Conservation (phyloP, 2,888 invertebrate genomes). For the Abscondita cerata region DNA sequence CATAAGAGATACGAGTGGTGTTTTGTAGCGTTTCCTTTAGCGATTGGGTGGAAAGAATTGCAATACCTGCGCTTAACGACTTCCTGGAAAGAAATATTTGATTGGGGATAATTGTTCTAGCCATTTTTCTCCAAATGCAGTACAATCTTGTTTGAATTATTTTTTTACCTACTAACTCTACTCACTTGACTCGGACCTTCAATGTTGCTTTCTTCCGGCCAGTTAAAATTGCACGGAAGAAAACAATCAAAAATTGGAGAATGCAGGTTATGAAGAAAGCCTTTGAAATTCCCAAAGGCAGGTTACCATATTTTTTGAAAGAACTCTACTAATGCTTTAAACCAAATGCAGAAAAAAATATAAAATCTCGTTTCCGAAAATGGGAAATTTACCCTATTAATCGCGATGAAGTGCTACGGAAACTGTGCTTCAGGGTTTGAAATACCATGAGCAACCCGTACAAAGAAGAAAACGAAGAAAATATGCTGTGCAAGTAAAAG, state of each 20-base stretch:
- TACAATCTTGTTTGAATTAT: conserved; percentile 40
- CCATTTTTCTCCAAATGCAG: conserved; percentile 2
- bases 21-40: conserved; percentile 1
- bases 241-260: conserved; percentile 31
- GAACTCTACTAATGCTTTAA: too few relatives aligned
- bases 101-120: conserved; percentile 13
- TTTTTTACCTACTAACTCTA: conserved; percentile 46
- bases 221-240: conserved; percentile 42
- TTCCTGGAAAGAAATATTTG: conserved; percentile 4
- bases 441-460: neutral
- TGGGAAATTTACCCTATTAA: too few relatives aligned
- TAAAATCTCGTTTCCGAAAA: too few relatives aligned
- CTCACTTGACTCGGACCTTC: conserved; percentile 39
- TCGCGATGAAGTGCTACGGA: conserved; percentile 12
- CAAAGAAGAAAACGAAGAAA: conserved; percentile 8
- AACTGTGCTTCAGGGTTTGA: neutral
- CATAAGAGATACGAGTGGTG: neutral
- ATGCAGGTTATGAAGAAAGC: conserved; percentile 4
- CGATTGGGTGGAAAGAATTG: neutral
- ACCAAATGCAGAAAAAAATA: too few relatives aligned
- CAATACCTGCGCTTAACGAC: neutral
- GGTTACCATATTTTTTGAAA: conserved; percentile 10
- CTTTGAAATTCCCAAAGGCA: conserved; percentile 6
- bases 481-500: neutral
- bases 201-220: conserved; percentile 45